Evolutionary conservation across 2,113 vertebrate species (phyloP), one percentile per base, ranked within the genome.

Genomic region (Corydoras maculifer): DNA sequence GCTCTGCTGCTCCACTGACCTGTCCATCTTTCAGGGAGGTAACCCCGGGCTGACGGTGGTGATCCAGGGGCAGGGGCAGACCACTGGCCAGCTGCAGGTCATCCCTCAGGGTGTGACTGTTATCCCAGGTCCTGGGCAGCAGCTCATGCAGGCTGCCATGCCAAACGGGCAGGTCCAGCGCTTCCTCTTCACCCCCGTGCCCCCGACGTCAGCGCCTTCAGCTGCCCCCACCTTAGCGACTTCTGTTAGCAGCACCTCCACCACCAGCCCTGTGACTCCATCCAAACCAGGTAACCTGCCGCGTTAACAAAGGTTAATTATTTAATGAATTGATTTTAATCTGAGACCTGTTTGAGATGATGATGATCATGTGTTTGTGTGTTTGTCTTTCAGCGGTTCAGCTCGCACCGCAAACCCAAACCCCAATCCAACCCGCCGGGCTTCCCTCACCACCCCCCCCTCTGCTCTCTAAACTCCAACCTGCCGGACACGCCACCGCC

Each of bases 91-190:
- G 75, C 82, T 99, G 74, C 97, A 99, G 72, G 86, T 99, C 84
- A 94, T 99, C 80, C 96, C 97, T 67, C 96, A 96, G 83, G 97
- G 97, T 51, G 92, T 99, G 62, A 92, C 94, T 0, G 84, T 99
- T 58, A 94, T 98, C 80, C 96, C 97, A 0, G 92, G 92, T 3
- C 94, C 95, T 14, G 96, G 97, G 30, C 97, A 99, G 81, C 97
- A 99, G 81, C 88, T 99, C 5, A 99, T 99, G 97, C 97, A 99
- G 86, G 97, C 97, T 12, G 96, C 96, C 7, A 96, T 99, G 94
- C 97, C 97, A 50, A 98, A 95, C 61, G 97, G 97, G 57, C 95
- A 95, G 58, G 91, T 99, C 65, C 97, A 99, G 76, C 92, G 97
- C 29, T 99, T 99, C 86, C 93, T 99, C 72, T 99, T 99, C 83